These are phyloP conservation scores for Cardiocondyla obscurior DNA, from an alignment of 1,140 invertebrate genomes.

Conservation along the genomic window DNA sequence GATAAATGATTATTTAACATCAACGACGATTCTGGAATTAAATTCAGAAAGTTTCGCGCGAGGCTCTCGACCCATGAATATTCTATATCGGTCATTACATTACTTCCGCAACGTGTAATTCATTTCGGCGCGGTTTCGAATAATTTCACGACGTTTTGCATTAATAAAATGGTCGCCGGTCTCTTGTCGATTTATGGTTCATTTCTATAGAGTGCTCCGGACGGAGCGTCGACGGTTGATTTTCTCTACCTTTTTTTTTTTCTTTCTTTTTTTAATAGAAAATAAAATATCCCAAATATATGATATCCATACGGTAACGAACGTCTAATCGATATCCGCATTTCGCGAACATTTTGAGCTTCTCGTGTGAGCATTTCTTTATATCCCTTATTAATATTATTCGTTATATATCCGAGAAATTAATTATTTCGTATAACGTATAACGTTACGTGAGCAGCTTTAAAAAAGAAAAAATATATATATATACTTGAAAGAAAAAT, in stretches of 20 bases:
- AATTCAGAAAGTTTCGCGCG: constrained; percentile 50
- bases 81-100: constrained; percentile 60
- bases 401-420: too few relatives aligned
- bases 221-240: constrained; percentile 12
- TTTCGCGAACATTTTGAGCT: background rate
- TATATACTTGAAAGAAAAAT: too few relatives aligned
- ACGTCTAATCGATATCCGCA: constrained; percentile 46
- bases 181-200: constrained; percentile 62
- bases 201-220: constrained; percentile 57
- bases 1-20: constrained; percentile 40
- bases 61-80: constrained; percentile 49
- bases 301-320: constrained; percentile 21
- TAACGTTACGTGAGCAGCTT: too few relatives aligned
- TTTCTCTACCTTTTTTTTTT: background rate
- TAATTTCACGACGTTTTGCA: constrained; percentile 65
- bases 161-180: constrained; percentile 60
- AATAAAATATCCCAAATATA: constrained; percentile 49
- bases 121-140: constrained; percentile 58
- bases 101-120: constrained; percentile 59
- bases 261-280: background rate
- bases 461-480: too few relatives aligned
- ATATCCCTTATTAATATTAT: too few relatives aligned
- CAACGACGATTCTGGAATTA: constrained; percentile 31
- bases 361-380: background rate
- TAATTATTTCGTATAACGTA: too few relatives aligned